A percentile compares a stretch with the other conserved stretches of the same genome.
Conservation (phyloP, 1,140 invertebrate species). For the Danaus plexippus region DNA sequence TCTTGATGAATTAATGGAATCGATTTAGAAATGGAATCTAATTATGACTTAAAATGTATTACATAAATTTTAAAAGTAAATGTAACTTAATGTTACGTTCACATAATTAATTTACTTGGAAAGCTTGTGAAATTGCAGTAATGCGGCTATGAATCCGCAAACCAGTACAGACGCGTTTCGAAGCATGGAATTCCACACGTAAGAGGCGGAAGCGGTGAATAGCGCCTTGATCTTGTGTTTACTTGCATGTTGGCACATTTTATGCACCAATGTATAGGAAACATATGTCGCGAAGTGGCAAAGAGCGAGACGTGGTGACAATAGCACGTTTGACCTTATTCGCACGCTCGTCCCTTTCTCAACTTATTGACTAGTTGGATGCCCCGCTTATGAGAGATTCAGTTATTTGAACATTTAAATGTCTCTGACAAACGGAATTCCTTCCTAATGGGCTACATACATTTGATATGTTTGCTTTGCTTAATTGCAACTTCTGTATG, state of each 20-base stretch:
- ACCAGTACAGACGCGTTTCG: slow-evolving; percentile 37
- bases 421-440: slow-evolving; percentile 23
- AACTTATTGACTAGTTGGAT: slow-evolving; percentile 55
- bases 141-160: slow-evolving; percentile 40
- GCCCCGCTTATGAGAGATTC: slow-evolving; percentile 46
- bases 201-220: slow-evolving; percentile 51
- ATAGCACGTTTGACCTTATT: slow-evolving; percentile 59
- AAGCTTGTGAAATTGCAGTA: slow-evolving; percentile 44
- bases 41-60: too few species aligned
- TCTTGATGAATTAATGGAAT: too few species aligned
- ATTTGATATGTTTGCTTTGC: slow-evolving; percentile 10
- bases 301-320: slow-evolving; percentile 44
- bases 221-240: slow-evolving; percentile 52
- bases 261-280: slow-evolving; percentile 36
- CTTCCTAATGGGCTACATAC: slow-evolving; percentile 15
- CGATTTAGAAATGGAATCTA: too few species aligned
- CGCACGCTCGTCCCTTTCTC: slow-evolving; percentile 57
- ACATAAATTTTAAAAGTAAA: slow-evolving; percentile 10
- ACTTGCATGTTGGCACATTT: slow-evolving; percentile 20
- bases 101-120: slow-evolving; percentile 34
- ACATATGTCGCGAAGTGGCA: slow-evolving; percentile 39
- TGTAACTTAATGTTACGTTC: slow-evolving; percentile 11
- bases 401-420: slow-evolving; percentile 36
- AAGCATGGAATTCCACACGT: slow-evolving; percentile 43
- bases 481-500: slow-evolving; percentile 12